A percentile compares a stretch with the other conserved stretches of the same genome.
These are phyloP conservation scores for Dynastes hyllus DNA, from an alignment of 2,888 invertebrate genomes.

Conservation along the genomic window DNA sequence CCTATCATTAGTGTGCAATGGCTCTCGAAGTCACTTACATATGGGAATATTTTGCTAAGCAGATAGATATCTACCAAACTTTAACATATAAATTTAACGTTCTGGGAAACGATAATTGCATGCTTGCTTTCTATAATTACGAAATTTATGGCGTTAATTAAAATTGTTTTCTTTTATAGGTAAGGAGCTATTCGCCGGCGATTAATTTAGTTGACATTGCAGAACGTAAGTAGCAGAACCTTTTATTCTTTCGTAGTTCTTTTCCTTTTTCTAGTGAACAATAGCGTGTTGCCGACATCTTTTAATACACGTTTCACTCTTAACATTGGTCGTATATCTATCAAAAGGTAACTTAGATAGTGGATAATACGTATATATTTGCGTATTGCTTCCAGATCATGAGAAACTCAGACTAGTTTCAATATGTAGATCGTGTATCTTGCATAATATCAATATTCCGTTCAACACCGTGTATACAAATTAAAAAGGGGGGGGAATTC, in stretches of 20 bases:
- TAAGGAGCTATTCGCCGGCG: neutral
- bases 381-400: slow-evolving; percentile 3
- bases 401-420: slow-evolving; percentile 17
- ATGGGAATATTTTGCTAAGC: too few relatives aligned
- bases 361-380: neutral
- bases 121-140: too few relatives aligned
- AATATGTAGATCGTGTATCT: slow-evolving; percentile 14
- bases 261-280: neutral
- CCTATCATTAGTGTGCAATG: too few relatives aligned
- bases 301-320: neutral
- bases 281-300: neutral
- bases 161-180: slow-evolving; percentile 13
- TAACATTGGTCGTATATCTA: neutral
- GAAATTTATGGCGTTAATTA: neutral
- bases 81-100: too few relatives aligned
- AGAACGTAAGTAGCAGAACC: neutral
- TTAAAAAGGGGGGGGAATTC: slow-evolving; percentile 11
- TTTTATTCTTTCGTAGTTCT: neutral
- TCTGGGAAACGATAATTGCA: too few relatives aligned
- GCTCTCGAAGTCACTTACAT: too few relatives aligned
- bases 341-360: slow-evolving; percentile 9
- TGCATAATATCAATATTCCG: slow-evolving; percentile 25
- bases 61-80: too few relatives aligned
- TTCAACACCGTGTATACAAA: neutral
- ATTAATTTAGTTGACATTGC: neutral